Percentiles rank a stretch among this genome's conserved stretches.
phyloP scores from a whole-genome alignment of 92 coral and sea anemone species.

The Umimayanthus chanpuru region DNA sequence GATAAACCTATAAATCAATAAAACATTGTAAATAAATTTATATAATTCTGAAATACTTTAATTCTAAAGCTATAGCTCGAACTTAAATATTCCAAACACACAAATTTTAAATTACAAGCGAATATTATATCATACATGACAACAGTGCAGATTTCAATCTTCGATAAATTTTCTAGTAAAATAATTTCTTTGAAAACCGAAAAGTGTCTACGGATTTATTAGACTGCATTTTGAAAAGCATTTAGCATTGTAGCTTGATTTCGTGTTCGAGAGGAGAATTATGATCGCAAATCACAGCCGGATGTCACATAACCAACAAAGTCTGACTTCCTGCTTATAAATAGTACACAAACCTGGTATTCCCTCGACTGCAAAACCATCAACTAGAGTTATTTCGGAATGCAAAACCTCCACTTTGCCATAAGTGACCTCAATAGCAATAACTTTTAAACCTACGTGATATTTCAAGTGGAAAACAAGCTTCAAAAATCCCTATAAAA shows the following conservation, averaged over 20 bases:
- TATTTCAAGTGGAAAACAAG: slow-evolving; percentile 28
- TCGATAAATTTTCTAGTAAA: background rate
- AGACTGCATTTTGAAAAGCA: background rate
- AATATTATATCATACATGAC: background rate
- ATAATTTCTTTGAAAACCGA: too few relatives aligned
- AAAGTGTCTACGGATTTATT: background rate
- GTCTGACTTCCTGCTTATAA: slow-evolving; percentile 31
- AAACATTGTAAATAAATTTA: background rate
- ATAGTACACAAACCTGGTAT: slow-evolving; percentile 14
- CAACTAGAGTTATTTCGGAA: slow-evolving; percentile 10
- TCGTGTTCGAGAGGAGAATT: background rate
- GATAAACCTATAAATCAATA: background rate
- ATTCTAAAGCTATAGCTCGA: background rate
- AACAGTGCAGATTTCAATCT: background rate
- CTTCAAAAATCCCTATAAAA: background rate
- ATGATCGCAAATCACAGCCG: slow-evolving; percentile 31
- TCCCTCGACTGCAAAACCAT: background rate
- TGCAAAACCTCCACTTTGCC: slow-evolving; percentile 4
- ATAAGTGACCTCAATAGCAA: slow-evolving; percentile 6
- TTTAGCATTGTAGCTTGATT: background rate
- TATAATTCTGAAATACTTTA: background rate
- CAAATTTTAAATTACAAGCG: background rate
- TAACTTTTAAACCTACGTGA: background rate
- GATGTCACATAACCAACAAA: slow-evolving; percentile 10
- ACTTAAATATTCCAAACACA: background rate